Base-by-base conservation (phyloP, 2,888 invertebrate species). In the Athalia cordata region DNA sequence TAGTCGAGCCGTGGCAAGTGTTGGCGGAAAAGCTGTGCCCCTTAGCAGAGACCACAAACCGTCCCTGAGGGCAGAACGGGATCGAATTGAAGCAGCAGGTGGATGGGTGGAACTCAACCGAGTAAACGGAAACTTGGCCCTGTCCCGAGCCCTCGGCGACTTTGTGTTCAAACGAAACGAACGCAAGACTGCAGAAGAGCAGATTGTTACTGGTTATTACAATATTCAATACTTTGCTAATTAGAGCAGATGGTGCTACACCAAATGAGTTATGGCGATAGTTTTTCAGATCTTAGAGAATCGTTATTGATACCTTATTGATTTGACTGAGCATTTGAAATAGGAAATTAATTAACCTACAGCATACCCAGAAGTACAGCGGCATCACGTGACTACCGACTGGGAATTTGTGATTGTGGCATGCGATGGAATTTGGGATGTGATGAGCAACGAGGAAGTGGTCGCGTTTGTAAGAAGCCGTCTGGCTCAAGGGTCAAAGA, bases 341-440 rank as follows among this genome's bases (percentile, higher is more conserved):
- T 11, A 6, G 55, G 6, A 11, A 55, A 55, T 11, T 55, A 45
- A 70, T 57, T 0, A 55, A 29, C 90, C 91, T 89, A 0, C 89
- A 98, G 99, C 99, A 0, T 96, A 94, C 87, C 99, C 99, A 0
- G 99, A 99, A 88, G 96, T 99, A 4, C 95, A 96, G 89, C 94
- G 94, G 66, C 93, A 95, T 81, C 93, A 94, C 79, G 91, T 99
- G 81, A 95, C 93, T 62, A 93, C 95, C n/a, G 97, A 98, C 81
- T 97, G 97, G 95, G 99, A 99, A 91, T 99, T 99, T 89, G 93
- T 99, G 77, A 94, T 99, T 57, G 92, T 99, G 84, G 99, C 99
- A 0, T 99, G 99, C 90, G 99, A 99, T 90, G 99, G 99, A 47
- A 99, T 99, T 84, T 99, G 99, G 99, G 99, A 99, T 90, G 99